phyloP scores from a whole-genome alignment of 2,113 vertebrate species.

The Brachypodius melanocephalos region DNA sequence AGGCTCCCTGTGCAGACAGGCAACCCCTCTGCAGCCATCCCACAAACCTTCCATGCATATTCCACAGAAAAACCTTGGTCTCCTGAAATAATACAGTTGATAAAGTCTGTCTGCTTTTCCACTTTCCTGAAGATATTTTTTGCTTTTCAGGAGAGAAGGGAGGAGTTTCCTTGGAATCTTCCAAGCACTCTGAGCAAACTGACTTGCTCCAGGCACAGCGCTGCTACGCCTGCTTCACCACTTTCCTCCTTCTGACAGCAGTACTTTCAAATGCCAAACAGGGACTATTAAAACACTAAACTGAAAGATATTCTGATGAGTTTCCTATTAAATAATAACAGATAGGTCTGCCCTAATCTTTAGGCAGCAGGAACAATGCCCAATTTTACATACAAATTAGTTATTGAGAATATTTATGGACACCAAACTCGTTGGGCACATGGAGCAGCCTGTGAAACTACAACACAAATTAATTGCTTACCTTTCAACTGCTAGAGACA shows the following conservation, averaged over 20 bases:
- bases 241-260: conserved; percentile 28
- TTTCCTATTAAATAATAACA: conserved; percentile 70
- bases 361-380: conserved; percentile 42
- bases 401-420: conserved; percentile 69
- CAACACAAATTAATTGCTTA: conserved; percentile 2
- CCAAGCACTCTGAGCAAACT: not conserved
- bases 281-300: conserved; percentile 55
- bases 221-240: not conserved
- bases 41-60: not conserved
- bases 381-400: conserved; percentile 70
- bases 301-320: conserved; percentile 58
- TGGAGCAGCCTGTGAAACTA: conserved; percentile 13
- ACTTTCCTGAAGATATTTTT: not conserved
- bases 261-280: conserved; percentile 52
- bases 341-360: conserved; percentile 67
- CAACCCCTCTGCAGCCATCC: not conserved
- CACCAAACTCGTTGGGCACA: conserved; percentile 41
- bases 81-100: not conserved
- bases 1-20: not conserved
- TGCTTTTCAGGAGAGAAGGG: conserved; percentile 51
- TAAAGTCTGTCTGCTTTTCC: conserved; percentile 7
- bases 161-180: conserved; percentile 26
- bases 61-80: not conserved
- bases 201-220: not conserved
- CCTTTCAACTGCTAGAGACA: conserved; percentile 35